phyloP scores from a whole-genome alignment of 2,888 invertebrate genomes.

The Scaptomyza reducta region DNA sequence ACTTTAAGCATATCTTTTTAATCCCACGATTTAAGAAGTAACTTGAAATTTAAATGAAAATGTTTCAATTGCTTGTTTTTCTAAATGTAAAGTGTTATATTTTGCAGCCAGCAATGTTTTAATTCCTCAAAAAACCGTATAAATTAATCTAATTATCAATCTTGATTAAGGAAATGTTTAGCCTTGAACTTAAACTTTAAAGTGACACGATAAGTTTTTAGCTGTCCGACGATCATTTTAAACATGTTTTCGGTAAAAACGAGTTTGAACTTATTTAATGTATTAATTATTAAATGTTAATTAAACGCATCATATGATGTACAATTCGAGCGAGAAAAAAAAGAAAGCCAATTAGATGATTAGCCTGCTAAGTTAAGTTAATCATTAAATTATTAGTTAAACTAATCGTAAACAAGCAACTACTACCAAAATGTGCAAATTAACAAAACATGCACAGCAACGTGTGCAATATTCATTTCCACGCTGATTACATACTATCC shows the following conservation, averaged over 20 bases:
- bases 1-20: too few species aligned
- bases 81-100: too few species aligned
- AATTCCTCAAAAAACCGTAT: background rate
- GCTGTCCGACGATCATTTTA: background rate
- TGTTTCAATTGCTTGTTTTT: too few species aligned
- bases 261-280: conserved; percentile 31
- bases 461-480: conserved; percentile 50
- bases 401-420: conserved; percentile 34
- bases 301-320: conserved; percentile 63
- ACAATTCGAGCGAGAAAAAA: conserved; percentile 7
- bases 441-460: conserved; percentile 51
- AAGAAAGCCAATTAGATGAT: conserved; percentile 27
- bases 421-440: conserved; percentile 45
- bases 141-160: background rate
- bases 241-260: conserved; percentile 8
- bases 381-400: conserved; percentile 54
- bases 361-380: conserved; percentile 15
- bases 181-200: background rate
- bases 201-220: background rate
- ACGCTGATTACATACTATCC: conserved; percentile 39
- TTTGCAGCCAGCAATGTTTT: too few species aligned
- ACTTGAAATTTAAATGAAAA: too few species aligned
- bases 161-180: too few species aligned
- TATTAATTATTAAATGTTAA: conserved; percentile 55
- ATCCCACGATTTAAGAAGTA: too few species aligned